Conservation (phyloP, 2,888 invertebrate species). For the Augochlorella aurata region DNA sequence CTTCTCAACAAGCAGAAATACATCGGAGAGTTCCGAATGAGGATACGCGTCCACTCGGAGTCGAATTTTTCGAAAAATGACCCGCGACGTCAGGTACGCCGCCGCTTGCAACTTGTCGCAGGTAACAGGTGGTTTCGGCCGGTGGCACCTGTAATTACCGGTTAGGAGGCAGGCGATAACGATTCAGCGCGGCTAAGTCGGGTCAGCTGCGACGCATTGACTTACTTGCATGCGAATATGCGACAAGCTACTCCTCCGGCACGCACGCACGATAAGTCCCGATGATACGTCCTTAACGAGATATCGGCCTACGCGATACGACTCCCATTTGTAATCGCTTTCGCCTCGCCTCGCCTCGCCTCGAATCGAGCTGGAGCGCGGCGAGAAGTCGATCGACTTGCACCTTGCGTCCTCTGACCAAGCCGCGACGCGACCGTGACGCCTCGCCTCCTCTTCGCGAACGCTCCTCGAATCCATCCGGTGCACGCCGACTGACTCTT, state of each 20-base stretch:
- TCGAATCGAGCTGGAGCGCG: not conserved
- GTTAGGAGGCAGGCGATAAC: conserved; percentile 67
- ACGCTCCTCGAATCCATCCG: not conserved
- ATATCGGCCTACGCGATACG: conserved; percentile 29
- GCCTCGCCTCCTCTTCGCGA: not conserved
- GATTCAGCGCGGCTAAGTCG: conserved; percentile 57
- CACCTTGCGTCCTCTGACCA: conserved; percentile 22
- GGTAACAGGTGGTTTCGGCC: conserved; percentile 72
- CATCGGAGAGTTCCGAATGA: not conserved
- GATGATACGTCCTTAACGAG: conserved; percentile 42
- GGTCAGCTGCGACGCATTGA: conserved; percentile 61
- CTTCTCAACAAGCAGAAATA: not conserved
- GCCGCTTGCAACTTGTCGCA: conserved; percentile 57
- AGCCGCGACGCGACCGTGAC: too few relatives aligned
- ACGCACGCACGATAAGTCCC: conserved; percentile 42
- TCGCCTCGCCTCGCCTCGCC: not conserved
- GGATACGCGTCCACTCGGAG: not conserved
- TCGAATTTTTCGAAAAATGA: not conserved
- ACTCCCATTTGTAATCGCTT: conserved; percentile 21
- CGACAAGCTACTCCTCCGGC: conserved; percentile 38
- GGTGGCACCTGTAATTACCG: conserved; percentile 71
- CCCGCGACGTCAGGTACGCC: not conserved
- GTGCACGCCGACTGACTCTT: not conserved
- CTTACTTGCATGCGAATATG: conserved; percentile 52
- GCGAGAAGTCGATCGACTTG: not conserved